Evolutionary conservation across 2,888 invertebrate genomes (phyloP), one percentile per base, ranked within the genome.

Genomic region (Heliconius ethilla): DNA sequence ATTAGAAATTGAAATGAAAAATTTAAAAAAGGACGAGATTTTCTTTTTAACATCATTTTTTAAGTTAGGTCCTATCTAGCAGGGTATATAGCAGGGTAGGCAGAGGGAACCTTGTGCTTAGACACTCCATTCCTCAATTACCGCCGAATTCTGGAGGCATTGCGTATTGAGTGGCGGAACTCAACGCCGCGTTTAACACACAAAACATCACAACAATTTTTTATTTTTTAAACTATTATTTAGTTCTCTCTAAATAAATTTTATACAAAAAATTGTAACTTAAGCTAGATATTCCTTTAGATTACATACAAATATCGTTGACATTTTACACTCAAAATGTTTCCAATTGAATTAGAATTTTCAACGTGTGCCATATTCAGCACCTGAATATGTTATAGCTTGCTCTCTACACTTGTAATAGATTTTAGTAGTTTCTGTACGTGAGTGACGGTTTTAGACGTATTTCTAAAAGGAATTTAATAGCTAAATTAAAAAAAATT

Each of bases 341-440:
- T 55, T 55, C 9, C 51, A 70, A 70, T 70, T 29, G 51, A 40
- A 70, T 70, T 55, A 55, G 70, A 55, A 70, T 55, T 55, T 70
- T 11, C 70, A 33, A 70, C 55, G 51, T 29, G 29, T 29, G 29
- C 55, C 55, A 55, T 29, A 33, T 70, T 70, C 55, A 29, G 70
- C 29, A 55, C 55, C 70, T 70, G 70, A 70, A 70, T 70, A 70
- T 55, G n/a, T 70, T 70, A 55, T 70, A 29, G 27, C 55, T 69
- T 69, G 69, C 69, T 69, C 70, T 55, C 70, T 70, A 55, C 29
- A 55, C 70, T 9, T 72, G 22, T 72, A 29, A 33, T 55, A 55
- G 55, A 55, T 59, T 72, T 55, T 72, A 51, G 70, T 67, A 67
- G 40, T 69, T 69, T 25, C 69, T 40, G 40, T 69, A 66, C 33